phyloP scores from a whole-genome alignment of 2,113 vertebrate genomes.

The Hypanus sabinus region DNA sequence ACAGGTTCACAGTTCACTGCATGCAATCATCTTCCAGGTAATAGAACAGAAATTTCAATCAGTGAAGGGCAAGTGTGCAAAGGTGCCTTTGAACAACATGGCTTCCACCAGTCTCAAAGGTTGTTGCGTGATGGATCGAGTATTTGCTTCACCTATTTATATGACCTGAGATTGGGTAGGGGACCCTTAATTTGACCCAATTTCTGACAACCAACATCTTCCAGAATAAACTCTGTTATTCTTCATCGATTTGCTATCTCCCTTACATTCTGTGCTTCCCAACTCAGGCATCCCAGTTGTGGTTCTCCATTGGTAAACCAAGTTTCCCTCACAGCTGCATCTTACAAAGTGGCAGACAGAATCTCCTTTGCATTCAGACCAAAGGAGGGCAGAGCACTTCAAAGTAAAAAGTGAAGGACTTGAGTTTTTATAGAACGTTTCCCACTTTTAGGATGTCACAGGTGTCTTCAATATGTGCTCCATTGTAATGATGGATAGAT shows the following conservation, averaged over 20 bases:
- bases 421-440: too few species aligned
- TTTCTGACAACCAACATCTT: not conserved
- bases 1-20: not conserved
- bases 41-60: not conserved
- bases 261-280: not conserved
- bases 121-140: not conserved
- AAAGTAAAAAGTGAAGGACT: not conserved
- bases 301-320: not conserved
- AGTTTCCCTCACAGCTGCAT: not conserved
- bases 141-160: not conserved
- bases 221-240: not conserved
- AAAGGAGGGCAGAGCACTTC: not conserved
- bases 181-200: not conserved
- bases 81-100: not conserved
- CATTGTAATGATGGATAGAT: too few species aligned
- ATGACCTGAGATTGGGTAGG: not conserved
- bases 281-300: not conserved
- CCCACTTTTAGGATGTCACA: too few species aligned
- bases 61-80: not conserved
- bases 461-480: too few species aligned
- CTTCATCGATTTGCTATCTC: not conserved
- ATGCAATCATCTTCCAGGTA: not conserved
- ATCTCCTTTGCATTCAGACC: not conserved
- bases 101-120: not conserved
- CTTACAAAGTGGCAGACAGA: not conserved